A percentile compares a stretch with the other conserved stretches of the same genome.
These are phyloP conservation scores for Cairina moschata DNA, from an alignment of 2,113 vertebrate genomes.

Conservation along the genomic window DNA sequence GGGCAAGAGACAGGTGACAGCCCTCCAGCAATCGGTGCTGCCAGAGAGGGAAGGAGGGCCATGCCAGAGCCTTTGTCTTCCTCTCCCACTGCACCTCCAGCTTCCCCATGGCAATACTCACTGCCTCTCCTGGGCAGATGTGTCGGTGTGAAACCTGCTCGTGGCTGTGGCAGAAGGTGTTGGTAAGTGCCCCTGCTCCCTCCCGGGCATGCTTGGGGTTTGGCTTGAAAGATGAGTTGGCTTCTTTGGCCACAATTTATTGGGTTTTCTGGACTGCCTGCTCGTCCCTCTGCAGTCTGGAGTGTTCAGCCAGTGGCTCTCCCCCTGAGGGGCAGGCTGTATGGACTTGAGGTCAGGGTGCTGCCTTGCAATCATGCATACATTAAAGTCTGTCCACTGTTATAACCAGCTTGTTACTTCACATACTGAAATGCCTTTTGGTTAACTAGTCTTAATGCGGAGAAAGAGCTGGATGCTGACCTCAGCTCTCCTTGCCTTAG, in stretches of 20 bases:
- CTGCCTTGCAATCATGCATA: background rate
- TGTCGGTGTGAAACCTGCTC: background rate
- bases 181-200: background rate
- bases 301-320: background rate
- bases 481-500: background rate
- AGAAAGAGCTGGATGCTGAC: background rate
- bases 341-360: background rate
- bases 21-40: background rate
- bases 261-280: background rate
- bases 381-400: background rate
- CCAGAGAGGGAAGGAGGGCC: background rate
- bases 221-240: background rate
- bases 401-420: background rate
- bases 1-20: background rate
- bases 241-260: background rate
- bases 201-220: background rate
- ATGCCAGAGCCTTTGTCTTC: background rate
- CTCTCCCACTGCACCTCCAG: background rate
- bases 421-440: background rate
- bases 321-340: rapidly evolving
- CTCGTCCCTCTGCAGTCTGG: background rate
- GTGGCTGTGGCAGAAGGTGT: background rate
- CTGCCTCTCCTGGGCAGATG: background rate
- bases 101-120: background rate
- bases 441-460: background rate